phyloP scores from a whole-genome alignment of 1,140 invertebrate species.

The Popillia japonica region DNA sequence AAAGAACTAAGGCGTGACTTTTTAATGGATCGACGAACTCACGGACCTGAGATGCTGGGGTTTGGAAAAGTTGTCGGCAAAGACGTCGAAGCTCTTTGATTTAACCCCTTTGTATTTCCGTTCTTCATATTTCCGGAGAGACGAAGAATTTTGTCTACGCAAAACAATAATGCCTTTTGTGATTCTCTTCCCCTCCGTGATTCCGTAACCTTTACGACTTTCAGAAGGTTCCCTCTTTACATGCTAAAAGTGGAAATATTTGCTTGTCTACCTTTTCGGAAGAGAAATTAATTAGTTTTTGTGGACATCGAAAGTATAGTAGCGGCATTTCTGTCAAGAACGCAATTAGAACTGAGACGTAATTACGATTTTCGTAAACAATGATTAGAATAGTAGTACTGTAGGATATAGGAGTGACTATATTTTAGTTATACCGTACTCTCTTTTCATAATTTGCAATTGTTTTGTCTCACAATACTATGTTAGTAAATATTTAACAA shows the following conservation, averaged over 20 bases:
- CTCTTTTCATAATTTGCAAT: too few relatives aligned
- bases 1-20: neutral
- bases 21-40: neutral
- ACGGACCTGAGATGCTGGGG: neutral
- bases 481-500: too few relatives aligned
- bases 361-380: neutral
- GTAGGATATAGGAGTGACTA: neutral
- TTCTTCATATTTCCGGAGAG: constrained; percentile 20
- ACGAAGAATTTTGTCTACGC: constrained; percentile 21
- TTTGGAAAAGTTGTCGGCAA: constrained; percentile 21
- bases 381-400: neutral
- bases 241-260: constrained; percentile 6
- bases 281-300: constrained; percentile 19
- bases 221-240: neutral
- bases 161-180: constrained; percentile 32
- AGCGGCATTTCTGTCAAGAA: neutral
- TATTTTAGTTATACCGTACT: too few relatives aligned
- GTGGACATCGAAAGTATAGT: constrained; percentile 1
- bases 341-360: neutral
- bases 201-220: neutral
- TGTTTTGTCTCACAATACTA: too few relatives aligned
- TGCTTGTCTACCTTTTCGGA: constrained; percentile 10
- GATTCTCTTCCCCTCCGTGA: neutral
- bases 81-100: constrained; percentile 10
- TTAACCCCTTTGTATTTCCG: constrained; percentile 27